Evolutionary conservation across 2,113 vertebrate genomes (phyloP), one percentile per base, ranked within the genome.

Genomic region (Bufo bufo): DNA sequence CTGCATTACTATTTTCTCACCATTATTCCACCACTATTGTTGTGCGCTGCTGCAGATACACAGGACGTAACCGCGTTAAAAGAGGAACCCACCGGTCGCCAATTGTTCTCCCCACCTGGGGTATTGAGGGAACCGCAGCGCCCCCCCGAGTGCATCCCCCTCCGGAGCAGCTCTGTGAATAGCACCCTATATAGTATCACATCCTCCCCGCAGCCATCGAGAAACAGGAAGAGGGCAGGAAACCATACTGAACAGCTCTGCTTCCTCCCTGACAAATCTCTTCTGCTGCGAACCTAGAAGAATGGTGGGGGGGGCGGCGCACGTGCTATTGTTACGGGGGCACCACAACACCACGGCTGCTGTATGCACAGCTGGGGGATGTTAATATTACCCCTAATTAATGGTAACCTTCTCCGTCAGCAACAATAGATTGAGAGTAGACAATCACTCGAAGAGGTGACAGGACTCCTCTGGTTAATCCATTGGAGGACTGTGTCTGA

Each of bases 191-290:
- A 63, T 16, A 54, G 43, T 33, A 61, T 77, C 54, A 86, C 85
- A 78, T 86, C 85, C 85, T 86, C 85, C 56, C 85, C 54, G 17
- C 58, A 33, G 20, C 6, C 6, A 16, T 16, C 43, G 3, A 86
- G 85, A 65, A 65, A 86, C 85, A 86, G 85, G 85, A 86, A 86
- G 85, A 50, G 85, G 85, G 8, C 75, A 86, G 72, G 47, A 78
- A 86, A 86, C 56, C 74, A 75, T 45, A 80, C n/a, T 56, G 9
- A 17, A 82, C 85, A 63, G 58, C 59, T 86, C 72, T 33, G 84
- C 74, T 78, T 86, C 85, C 85, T 86, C 72, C 19, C 52, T 6
- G 72, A 59, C 50, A 77, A 77, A 63, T 85, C 85, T 52, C 45
- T 65, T 78, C 58, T 47, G 45, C 56, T 77, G 74, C 75, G 20